Evolutionary conservation across 64 coral and sea anemone species (phyloP).

Genomic region (Dendrophyllia cribrosa): DNA sequence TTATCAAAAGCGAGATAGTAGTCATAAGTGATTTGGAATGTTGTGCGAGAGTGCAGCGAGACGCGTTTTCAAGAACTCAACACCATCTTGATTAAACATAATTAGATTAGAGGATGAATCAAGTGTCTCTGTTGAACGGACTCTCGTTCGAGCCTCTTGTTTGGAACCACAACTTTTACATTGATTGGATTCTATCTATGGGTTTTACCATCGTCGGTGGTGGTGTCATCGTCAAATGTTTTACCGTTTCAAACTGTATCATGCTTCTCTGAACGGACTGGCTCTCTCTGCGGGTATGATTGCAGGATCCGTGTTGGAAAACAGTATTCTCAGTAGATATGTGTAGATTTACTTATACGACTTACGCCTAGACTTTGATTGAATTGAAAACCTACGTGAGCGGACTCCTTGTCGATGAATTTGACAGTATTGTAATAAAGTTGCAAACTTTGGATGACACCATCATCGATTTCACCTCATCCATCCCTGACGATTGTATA

Average conservation of each 20-base stretch:
- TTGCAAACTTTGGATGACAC: conserved; percentile 57
- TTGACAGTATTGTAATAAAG: neutral
- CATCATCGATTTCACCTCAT: conserved; percentile 25
- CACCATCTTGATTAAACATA: too few relatives aligned
- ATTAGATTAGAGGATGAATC: too few relatives aligned
- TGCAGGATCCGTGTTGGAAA: too few relatives aligned
- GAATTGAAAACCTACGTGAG: neutral
- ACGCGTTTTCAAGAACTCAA: too few relatives aligned
- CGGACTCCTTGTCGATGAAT: neutral
- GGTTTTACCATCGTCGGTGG: conserved; percentile 49
- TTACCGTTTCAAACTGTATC: neutral
- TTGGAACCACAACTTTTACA: too few relatives aligned
- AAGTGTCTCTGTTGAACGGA: too few relatives aligned
- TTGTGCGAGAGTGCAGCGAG: too few relatives aligned
- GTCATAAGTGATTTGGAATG: too few relatives aligned
- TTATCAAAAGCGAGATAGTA: too few relatives aligned
- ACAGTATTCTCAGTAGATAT: neutral
- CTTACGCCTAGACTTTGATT: too few relatives aligned
- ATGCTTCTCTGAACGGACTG: neutral
- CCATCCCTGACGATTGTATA: conserved; percentile 27
- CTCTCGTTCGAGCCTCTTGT: too few relatives aligned
- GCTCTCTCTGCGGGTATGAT: too few relatives aligned
- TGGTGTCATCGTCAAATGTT: conserved; percentile 31
- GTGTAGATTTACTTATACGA: conserved; percentile 47
- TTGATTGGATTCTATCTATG: conserved; percentile 27